Evolutionary conservation across 2,113 vertebrate genomes (phyloP).

Genomic region (Isurus oxyrinchus): DNA sequence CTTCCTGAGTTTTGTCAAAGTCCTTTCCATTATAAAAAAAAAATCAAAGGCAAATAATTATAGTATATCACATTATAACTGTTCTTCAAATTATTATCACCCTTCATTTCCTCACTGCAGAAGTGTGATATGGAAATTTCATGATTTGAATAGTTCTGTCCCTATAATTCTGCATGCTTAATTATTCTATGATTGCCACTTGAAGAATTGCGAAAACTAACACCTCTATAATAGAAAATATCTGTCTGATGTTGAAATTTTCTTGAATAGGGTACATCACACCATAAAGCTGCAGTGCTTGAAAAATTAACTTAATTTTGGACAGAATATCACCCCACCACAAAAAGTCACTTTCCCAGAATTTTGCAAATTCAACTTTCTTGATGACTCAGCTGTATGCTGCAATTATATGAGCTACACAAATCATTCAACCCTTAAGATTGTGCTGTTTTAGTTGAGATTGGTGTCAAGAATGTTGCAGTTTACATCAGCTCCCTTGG

Average conservation of each 20-base stretch:
- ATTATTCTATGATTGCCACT: background rate
- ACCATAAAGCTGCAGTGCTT: background rate
- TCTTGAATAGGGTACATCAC: background rate
- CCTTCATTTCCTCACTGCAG: no score
- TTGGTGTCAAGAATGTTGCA: background rate
- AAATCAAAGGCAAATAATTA: conserved; percentile 16
- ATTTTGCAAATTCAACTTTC: background rate
- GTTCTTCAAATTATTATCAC: background rate
- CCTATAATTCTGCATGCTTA: background rate
- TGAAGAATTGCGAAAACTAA: background rate
- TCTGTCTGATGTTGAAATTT: background rate
- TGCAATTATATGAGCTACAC: background rate
- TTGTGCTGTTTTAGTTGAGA: background rate
- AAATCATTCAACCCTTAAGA: background rate
- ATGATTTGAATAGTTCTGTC: background rate
- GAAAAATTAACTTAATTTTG: background rate
- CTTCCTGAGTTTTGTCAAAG: conserved; percentile 70
- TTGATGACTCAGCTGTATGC: background rate
- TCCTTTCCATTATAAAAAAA: conserved; percentile 48
- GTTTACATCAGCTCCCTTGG: background rate
- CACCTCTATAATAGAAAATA: background rate
- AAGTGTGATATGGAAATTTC: background rate
- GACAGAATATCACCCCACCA: background rate
- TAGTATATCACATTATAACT: background rate
- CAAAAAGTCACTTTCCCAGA: background rate